Evolutionary conservation across 2,888 invertebrate species (phyloP).

Genomic region (Nebria salina): DNA sequence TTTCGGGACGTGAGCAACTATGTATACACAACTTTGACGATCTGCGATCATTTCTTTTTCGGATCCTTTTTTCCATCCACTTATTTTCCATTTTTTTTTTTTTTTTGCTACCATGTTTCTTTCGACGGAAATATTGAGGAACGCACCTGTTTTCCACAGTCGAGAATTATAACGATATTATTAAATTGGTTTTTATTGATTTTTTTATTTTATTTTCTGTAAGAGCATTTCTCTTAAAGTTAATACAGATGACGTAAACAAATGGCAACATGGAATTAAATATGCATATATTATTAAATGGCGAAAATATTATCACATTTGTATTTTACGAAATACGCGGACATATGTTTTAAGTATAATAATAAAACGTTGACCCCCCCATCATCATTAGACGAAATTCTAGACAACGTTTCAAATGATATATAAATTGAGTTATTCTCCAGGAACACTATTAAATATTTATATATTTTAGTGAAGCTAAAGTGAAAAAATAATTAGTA

Average conservation of each 20-base stretch:
- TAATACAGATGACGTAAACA: not conserved
- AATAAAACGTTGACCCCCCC: too few relatives aligned
- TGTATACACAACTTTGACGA: constrained; percentile 35
- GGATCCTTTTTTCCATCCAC: not conserved
- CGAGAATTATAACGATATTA: not conserved
- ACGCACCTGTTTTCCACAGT: not conserved
- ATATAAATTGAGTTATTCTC: not conserved
- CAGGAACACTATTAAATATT: not conserved
- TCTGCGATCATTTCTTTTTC: not conserved
- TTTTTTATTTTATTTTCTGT: not conserved
- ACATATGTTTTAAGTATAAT: too few relatives aligned
- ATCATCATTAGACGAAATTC: too few relatives aligned
- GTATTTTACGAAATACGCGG: not conserved
- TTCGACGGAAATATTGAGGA: not conserved
- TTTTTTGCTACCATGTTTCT: not conserved
- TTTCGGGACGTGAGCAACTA: constrained; percentile 39
- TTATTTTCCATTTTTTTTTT: not conserved
- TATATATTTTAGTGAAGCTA: not conserved
- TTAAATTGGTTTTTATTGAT: not conserved
- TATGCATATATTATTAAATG: not conserved
- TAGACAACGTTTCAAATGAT: too few relatives aligned
- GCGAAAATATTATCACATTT: not conserved
- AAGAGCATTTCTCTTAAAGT: not conserved
- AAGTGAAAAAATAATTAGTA: not conserved
- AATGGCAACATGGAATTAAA: not conserved